Evolutionary conservation across 2,797 vertebrate genomes (phyloP), one percentile per base, ranked within the genome.

Genomic region (Smutsia gigantea): DNA sequence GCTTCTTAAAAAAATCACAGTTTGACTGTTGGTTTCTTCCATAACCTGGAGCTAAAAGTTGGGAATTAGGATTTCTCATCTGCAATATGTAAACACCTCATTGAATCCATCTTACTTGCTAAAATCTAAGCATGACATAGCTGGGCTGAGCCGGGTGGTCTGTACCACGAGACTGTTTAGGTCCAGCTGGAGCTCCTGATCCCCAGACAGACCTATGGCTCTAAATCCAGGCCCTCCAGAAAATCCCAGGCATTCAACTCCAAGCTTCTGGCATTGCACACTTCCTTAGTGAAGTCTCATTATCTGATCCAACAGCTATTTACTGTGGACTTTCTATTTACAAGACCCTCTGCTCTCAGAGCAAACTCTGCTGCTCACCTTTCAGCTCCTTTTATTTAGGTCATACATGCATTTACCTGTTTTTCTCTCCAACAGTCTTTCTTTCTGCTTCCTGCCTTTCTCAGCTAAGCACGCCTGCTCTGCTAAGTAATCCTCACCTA

Each of bases 301-400:
- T 5, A 13, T 64, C 81, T 18, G 25, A 21, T 39, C 84, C 18
- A 12, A 7, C 2, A 2, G 18, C 63, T 25, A 0, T 17, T 29
- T 1, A 1, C 11, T 4, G 2, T 5, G 1, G 4, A 13, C 68
- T 64, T 88, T 49, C 55, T 7, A 23, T 4, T 3, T 1, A 31
- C 15, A 42, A 23, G 39, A 19, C 14, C 1, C 71, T 39, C 66
- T 55, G 29, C 2, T 5, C 39, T 69, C 81, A 1, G 31, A 34
- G 10, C 21, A 31, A 46, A 3, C 53, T 27, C 21, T 18, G 2
- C 2, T 5, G 39, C 51, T 69, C 25, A 4, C 39, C 14, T 19
- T 63, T 39, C 9, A 0, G 14, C 42, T 71, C 23, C 57, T 29
- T 49, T 42, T 53, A 25, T 46, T 74, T 34, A 49, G 34, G 14